These are phyloP conservation scores for Ricordea florida DNA, from an alignment of 92 coral and sea anemone genomes.

Conservation along the genomic window DNA sequence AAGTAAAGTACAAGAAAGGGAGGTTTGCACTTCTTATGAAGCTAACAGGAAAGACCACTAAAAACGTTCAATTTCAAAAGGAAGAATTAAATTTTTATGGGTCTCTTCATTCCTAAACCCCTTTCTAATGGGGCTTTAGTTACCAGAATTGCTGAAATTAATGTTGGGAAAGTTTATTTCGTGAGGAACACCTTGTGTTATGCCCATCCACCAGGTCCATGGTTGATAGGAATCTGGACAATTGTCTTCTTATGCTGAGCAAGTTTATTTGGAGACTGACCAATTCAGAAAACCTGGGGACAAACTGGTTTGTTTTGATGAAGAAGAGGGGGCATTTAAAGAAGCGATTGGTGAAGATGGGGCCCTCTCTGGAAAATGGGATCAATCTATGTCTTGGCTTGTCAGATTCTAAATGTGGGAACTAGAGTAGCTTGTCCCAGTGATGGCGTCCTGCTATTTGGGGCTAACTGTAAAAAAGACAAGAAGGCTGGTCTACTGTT, in stretches of 20 bases:
- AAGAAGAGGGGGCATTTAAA: constrained; percentile 7
- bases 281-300: constrained; percentile 15
- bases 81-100: constrained; percentile 17
- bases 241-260: constrained; percentile 1
- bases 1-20: constrained; percentile 34
- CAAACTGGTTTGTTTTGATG: constrained; percentile 43
- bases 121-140: constrained; percentile 21
- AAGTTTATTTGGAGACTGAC: constrained; percentile 34
- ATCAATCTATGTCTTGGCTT: constrained; percentile 55
- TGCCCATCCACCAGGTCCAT: background rate
- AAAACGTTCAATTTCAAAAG: constrained; percentile 5
- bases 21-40: too few species aligned
- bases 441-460: background rate
- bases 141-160: background rate
- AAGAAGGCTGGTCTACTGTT: too few species aligned
- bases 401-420: constrained; percentile 61
- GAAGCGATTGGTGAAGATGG: constrained; percentile 71
- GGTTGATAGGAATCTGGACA: constrained; percentile 31
- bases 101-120: constrained; percentile 10
- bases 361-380: constrained; percentile 65
- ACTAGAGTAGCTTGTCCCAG: constrained; percentile 33
- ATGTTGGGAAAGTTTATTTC: constrained; percentile 29
- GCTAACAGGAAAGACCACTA: constrained; percentile 39
- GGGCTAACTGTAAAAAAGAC: constrained; percentile 18
- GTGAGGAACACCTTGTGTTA: constrained; percentile 29